Conservation (phyloP, 2,113 vertebrate genomes). For the Rhinoderma darwinii region DNA sequence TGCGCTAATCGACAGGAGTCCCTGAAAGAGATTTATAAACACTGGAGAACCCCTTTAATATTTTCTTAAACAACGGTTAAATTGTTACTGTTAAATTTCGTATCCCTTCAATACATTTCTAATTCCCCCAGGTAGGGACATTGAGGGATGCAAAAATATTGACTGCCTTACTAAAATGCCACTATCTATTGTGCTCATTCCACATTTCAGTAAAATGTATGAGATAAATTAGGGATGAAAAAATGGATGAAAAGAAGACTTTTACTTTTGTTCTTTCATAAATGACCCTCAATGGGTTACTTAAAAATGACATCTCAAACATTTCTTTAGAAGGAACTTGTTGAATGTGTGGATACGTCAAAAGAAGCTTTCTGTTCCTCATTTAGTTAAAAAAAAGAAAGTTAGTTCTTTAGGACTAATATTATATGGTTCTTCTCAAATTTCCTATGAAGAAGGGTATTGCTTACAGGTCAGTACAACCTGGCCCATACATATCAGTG, state of each 20-base stretch:
- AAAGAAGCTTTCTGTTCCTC: not conserved
- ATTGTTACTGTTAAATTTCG: too few relatives aligned
- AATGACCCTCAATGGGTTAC: not conserved
- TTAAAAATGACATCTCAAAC: not conserved
- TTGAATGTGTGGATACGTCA: not conserved
- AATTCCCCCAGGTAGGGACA: too few relatives aligned
- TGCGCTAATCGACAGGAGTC: too few relatives aligned
- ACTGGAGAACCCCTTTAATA: too few relatives aligned
- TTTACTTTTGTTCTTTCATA: not conserved
- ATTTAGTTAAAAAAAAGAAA: not conserved
- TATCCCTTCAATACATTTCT: too few relatives aligned
- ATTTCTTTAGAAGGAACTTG: not conserved
- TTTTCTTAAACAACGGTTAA: too few relatives aligned
- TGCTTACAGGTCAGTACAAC: slow-evolving; percentile 36
- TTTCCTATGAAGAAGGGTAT: slow-evolving; percentile 13
- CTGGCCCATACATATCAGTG: slow-evolving; percentile 28
- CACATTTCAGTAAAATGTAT: too few relatives aligned
- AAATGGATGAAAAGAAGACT: not conserved
- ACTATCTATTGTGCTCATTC: too few relatives aligned
- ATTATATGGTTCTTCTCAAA: slow-evolving; percentile 18
- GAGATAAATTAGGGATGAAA: too few relatives aligned
- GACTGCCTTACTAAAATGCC: too few relatives aligned
- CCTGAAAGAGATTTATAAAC: too few relatives aligned
- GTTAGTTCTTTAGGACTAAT: not conserved
- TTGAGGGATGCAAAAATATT: not conserved